Evolutionary conservation across 2,797 vertebrate genomes (phyloP).

Genomic region (Melopsittacus undulatus): DNA sequence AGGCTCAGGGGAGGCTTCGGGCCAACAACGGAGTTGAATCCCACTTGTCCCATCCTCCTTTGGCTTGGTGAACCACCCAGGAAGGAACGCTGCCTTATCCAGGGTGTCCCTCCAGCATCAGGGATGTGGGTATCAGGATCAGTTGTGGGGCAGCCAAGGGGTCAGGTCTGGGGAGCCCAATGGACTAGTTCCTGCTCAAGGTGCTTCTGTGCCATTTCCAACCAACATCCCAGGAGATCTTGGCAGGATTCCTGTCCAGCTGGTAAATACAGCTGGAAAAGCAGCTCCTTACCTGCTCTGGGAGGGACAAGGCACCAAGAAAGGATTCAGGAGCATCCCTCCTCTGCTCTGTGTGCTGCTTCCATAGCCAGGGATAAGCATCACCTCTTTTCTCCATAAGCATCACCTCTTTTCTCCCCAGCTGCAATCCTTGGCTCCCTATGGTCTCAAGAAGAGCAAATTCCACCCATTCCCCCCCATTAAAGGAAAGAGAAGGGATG

Average conservation of each 20-base stretch:
- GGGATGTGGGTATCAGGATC: background rate
- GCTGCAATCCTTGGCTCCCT: background rate
- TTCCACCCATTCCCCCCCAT: background rate
- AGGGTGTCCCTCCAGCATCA: rapidly evolving
- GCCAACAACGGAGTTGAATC: background rate
- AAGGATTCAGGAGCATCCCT: background rate
- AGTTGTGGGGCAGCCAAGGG: background rate
- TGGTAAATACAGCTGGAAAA: background rate
- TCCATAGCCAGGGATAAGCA: background rate
- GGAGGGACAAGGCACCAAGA: background rate
- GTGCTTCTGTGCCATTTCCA: background rate
- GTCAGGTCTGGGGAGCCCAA: background rate
- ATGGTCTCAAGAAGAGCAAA: background rate
- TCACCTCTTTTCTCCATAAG: background rate
- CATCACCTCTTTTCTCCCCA: background rate
- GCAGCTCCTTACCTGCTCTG: background rate
- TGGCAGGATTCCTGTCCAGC: background rate
- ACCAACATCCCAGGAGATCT: background rate
- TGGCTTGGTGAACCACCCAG: background rate
- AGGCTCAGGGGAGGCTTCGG: background rate
- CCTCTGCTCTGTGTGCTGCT: background rate
- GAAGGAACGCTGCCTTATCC: rapidly evolving
- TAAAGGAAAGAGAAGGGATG: background rate
- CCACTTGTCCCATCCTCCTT: background rate
- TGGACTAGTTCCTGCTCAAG: background rate